Evolutionary conservation across 2,888 invertebrate genomes (phyloP).

Genomic region (Aethes cnicana): DNA sequence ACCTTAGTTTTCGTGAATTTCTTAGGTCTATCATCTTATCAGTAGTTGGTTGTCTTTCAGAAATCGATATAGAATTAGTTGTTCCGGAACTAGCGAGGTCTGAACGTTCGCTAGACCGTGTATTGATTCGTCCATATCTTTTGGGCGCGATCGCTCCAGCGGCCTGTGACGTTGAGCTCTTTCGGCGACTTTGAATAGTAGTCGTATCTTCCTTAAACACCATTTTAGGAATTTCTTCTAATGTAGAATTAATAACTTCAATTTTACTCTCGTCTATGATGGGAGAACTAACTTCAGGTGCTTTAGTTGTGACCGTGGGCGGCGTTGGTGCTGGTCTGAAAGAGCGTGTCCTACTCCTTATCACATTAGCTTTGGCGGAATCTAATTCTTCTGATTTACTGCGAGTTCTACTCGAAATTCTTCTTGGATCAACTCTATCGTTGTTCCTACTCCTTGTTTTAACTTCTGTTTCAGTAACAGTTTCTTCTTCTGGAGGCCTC

Average conservation of each 20-base stretch:
- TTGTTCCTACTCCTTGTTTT: conserved; percentile 47
- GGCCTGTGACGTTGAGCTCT: conserved; percentile 52
- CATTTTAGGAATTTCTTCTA: conserved; percentile 55
- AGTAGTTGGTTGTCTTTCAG: conserved; percentile 61
- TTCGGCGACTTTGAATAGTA: conserved; percentile 54
- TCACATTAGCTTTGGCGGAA: conserved; percentile 49
- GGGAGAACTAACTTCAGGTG: conserved; percentile 47
- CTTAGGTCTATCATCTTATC: conserved; percentile 57
- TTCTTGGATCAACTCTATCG: conserved; percentile 70
- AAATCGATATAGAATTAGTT: conserved; percentile 58
- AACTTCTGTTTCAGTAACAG: conserved; percentile 42
- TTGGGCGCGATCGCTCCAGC: conserved; percentile 49
- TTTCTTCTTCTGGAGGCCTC: conserved; percentile 44
- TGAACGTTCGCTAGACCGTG: conserved; percentile 52
- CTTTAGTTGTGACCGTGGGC: conserved; percentile 40
- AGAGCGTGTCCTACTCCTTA: conserved; percentile 53
- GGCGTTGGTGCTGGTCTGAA: conserved; percentile 35
- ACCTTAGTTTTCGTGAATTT: conserved; percentile 63
- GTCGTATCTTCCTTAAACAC: conserved; percentile 44
- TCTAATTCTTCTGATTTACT: conserved; percentile 50
- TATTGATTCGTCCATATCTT: conserved; percentile 54
- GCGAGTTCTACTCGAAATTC: conserved; percentile 60
- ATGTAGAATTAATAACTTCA: conserved; percentile 54
- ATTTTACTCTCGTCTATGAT: conserved; percentile 55
- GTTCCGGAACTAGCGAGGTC: conserved; percentile 65